Conservation (phyloP, 2,888 invertebrate species). For the Drosophila pegasa region DNA sequence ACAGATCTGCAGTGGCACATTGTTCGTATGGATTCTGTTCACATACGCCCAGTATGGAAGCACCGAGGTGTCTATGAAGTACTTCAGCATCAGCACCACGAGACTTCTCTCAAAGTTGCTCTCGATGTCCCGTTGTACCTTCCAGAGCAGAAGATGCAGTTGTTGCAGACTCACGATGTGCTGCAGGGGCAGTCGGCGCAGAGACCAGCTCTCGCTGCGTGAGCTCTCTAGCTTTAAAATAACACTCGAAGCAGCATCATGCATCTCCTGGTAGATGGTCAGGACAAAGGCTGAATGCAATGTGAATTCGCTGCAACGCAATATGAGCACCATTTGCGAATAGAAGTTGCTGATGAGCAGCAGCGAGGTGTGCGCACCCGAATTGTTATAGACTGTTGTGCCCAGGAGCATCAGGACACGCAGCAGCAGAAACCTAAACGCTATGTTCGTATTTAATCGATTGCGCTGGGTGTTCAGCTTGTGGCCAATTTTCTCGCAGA, state of each 20-base stretch:
- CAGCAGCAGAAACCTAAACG: slow-evolving; percentile 18
- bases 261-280: slow-evolving; percentile 36
- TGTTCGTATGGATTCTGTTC: neutral
- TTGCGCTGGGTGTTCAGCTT: slow-evolving; percentile 17
- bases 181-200: slow-evolving; percentile 5
- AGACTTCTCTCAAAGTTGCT: slow-evolving; percentile 51
- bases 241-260: neutral
- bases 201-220: slow-evolving; percentile 1
- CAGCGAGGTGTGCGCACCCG: neutral
- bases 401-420: slow-evolving; percentile 6
- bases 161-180: slow-evolving; percentile 50
- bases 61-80: slow-evolving; percentile 55
- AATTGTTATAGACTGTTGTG: slow-evolving; percentile 22
- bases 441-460: neutral
- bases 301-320: slow-evolving; percentile 57
- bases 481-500: slow-evolving; percentile 25
- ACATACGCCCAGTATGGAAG: slow-evolving; percentile 62
- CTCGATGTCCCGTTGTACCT: slow-evolving; percentile 51
- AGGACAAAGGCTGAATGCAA: slow-evolving; percentile 39
- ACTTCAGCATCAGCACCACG: slow-evolving; percentile 49
- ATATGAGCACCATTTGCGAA: slow-evolving; percentile 52
- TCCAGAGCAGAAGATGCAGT: slow-evolving; percentile 56
- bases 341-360: slow-evolving; percentile 38
- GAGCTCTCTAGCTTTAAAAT: slow-evolving; percentile 21
- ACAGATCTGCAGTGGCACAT: slow-evolving; percentile 25